Evolutionary conservation across 2,797 vertebrate species (phyloP), one percentile per base, ranked within the genome.

Genomic region (Myotis planiceps): DNA sequence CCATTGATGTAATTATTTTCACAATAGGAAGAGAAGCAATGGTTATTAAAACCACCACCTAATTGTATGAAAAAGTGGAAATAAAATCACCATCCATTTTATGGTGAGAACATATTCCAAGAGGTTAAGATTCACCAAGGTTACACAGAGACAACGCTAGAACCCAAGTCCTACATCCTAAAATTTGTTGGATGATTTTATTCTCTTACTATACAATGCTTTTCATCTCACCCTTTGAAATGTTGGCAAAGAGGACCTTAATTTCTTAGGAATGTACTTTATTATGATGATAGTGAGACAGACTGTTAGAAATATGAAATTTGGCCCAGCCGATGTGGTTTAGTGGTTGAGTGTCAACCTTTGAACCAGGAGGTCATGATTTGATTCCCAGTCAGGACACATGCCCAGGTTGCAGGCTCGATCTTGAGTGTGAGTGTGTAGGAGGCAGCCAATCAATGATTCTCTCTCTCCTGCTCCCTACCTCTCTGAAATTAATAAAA

Each of bases 201-300:
- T 7, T 19, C 9, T 1, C 27, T n/a, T 76, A 79, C 6, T 66
- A 3, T 71, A 72, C 14, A 68, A 72, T 84, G 27, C 25, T 92
- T 79, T 92, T 86, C 63, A 78, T 63, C 7, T 87, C 18, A 75
- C 16, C 63, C 32, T 92, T 88, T 79, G 55, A 94, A 96, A 71
- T 55, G 12, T 0, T 83, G 27, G 39, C 21, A 66, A 13, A 66
- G 25, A 86, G 10, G 42, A 69, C 10, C 39, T 72, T 89, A 39
- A 32, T 90, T 76, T 90, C 81, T 60, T 60, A 93, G 37, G 69
- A 74, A 75, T 51, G 85, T 72, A 76, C 42, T 60, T 90, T 71
- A 71, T 34, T 76, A 71, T 85, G 37, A 42, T 78, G 9, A 79
- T 47, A 92, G 16, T 55, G 66, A 76, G 29, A 47, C 2, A 60